Percentiles rank a stretch among this genome's conserved stretches.
phyloP scores from a whole-genome alignment of 2,113 vertebrate genomes.

The Sciurus niger region DNA sequence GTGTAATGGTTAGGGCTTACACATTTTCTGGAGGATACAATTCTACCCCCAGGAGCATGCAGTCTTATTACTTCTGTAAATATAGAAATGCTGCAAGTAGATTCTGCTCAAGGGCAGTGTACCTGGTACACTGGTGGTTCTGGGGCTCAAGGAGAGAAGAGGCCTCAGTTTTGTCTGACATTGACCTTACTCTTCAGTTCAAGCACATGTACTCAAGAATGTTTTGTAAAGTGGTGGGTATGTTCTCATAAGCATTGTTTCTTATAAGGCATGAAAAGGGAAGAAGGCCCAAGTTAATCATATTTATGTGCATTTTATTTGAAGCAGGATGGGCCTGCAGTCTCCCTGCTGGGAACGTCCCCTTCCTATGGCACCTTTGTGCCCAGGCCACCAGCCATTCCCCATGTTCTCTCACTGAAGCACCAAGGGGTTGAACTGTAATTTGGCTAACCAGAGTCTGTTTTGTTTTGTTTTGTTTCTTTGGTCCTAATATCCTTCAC shows the following conservation, averaged over 20 bases:
- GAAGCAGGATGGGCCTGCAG: not conserved
- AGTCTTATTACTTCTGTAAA: not conserved
- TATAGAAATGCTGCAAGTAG: no score
- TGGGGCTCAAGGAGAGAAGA: fast-evolving
- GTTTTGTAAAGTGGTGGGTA: not conserved
- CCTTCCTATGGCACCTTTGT: not conserved
- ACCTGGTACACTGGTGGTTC: not conserved
- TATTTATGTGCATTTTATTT: not conserved
- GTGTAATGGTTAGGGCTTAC: not conserved
- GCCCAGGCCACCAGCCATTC: not conserved
- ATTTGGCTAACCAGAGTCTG: not conserved
- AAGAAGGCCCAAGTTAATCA: not conserved
- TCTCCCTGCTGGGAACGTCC: not conserved
- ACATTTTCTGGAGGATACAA: not conserved
- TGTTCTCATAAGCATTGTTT: constrained; percentile 18
- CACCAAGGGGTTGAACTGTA: not conserved
- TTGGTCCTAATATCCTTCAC: not conserved
- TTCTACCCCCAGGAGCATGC: not conserved
- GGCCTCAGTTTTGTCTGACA: fast-evolving
- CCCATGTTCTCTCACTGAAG: not conserved
- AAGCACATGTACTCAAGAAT: fast-evolving
- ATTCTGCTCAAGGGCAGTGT: not conserved
- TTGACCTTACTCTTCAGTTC: fast-evolving
- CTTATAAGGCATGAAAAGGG: not conserved
- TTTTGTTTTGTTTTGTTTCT: not conserved